A percentile compares a stretch with the other conserved stretches of the same genome.
Conservation (phyloP, 2,888 invertebrate genomes). For the Acronicta alni region DNA sequence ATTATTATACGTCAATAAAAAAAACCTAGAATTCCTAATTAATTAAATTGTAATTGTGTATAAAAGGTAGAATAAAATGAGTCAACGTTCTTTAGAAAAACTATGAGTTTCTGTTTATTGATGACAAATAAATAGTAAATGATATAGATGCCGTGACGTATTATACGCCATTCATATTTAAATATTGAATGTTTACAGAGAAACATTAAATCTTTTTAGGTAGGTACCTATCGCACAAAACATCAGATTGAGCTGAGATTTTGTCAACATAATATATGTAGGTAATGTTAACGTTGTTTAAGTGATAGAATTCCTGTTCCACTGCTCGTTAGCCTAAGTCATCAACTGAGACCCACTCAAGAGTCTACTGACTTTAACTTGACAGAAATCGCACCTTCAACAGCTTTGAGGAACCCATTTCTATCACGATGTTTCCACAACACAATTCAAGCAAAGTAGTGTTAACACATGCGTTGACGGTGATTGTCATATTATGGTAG, state of each 20-base stretch:
- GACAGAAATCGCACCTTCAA: too few species aligned
- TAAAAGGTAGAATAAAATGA: conserved; percentile 4
- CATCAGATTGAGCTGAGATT: background rate
- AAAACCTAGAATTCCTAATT: background rate
- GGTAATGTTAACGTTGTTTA: too few species aligned
- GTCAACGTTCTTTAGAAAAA: conserved; percentile 21
- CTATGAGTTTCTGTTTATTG: conserved; percentile 16
- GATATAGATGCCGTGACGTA: conserved; percentile 18
- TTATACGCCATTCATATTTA: conserved; percentile 19
- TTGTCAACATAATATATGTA: background rate
- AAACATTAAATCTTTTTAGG: conserved; percentile 14
- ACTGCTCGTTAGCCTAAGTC: too few species aligned
- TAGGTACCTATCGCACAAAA: background rate
- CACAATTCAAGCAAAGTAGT: too few species aligned
- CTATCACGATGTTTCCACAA: too few species aligned
- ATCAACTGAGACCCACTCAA: too few species aligned
- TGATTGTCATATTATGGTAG: too few species aligned
- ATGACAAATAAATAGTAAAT: conserved; percentile 25
- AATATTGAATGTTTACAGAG: conserved; percentile 22
- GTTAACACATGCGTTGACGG: too few species aligned
- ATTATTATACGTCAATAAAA: background rate
- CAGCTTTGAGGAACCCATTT: too few species aligned
- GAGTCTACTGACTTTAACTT: too few species aligned
- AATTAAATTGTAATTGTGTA: background rate
- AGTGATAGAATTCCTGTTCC: too few species aligned